Base-by-base conservation (phyloP, 1,140 invertebrate genomes). In the Platyscapa corneri region DNA sequence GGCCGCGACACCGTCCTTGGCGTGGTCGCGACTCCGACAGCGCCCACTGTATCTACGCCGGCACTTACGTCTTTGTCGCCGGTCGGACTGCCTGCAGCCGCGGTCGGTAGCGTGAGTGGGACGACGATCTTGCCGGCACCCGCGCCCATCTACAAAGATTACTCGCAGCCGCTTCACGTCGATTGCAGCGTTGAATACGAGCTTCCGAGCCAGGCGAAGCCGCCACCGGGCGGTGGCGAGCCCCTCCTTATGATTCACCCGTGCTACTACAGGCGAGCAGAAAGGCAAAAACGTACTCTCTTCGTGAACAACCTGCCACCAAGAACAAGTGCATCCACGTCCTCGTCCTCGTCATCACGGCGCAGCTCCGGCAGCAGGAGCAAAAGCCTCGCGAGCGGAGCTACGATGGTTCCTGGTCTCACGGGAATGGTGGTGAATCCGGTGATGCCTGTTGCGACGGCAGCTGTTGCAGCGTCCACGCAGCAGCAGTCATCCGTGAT, bases 171-270 rank as follows among this genome's bases (percentile, higher is more conserved):
- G 86, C 94, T 97, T 90, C 96, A 96, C 93, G 96, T 97, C 87
- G 96, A 97, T 92, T 97, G 96, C 93, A 97, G 96, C 94, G 96
- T 97, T 84, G 96, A 97, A 92, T 97, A 97, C 94, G 96, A 97
- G 93, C 93, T 97, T 89, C 96, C 96, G 83, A 96, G 96, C 89
- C 95, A 96, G 91, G 96, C 96, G 49, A 96, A 97, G 91, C 96
- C 96, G 84, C 96, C 96, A 86, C 95, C 95, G 87, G 95, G 95
- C 6, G 67, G 64, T 86, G 94, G 95, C 83, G 96, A 97, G 90
- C 96, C 96, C 37, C 93, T 97, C 88, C 94, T 97, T 78, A 97
- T 97, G 96, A 97, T 97, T 90, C 96, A 97, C 93, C 96, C 96
- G n/a, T 97, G 96, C 89, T 97, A 97, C 91, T 97, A 97, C 93